A percentile compares a stretch with the other conserved stretches of the same genome.
These are phyloP conservation scores for Crocuta crocuta DNA, from an alignment of 2,113 vertebrate genomes.

Conservation along the genomic window DNA sequence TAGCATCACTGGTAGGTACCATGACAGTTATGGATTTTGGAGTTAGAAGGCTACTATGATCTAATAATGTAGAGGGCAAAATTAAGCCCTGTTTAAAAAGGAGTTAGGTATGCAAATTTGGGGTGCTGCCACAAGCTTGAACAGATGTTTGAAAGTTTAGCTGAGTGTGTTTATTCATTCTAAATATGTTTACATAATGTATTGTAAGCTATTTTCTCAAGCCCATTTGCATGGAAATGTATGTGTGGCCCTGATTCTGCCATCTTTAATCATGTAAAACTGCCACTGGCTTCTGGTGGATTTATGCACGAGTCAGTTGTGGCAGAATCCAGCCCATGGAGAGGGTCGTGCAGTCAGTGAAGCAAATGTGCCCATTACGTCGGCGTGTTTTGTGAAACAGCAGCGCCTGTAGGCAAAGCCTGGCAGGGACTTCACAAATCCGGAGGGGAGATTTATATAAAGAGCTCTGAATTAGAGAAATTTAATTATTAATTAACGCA, in stretches of 20 bases:
- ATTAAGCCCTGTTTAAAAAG: conserved; percentile 46
- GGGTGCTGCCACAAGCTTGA: conserved; percentile 37
- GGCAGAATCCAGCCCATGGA: neutral
- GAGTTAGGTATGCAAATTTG: conserved; percentile 68
- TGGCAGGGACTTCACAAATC: neutral
- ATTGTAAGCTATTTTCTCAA: conserved; percentile 67
- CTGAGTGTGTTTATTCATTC: conserved; percentile 72
- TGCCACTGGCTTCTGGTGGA: conserved; percentile 64
- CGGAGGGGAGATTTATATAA: neutral
- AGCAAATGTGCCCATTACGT: neutral
- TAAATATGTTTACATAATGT: conserved; percentile 79
- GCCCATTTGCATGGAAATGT: conserved; percentile 75
- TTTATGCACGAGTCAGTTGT: neutral
- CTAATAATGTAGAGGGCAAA: conserved; percentile 59
- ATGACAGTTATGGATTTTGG: neutral
- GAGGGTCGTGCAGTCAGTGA: neutral
- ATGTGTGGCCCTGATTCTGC: conserved; percentile 66
- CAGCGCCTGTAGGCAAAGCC: fast-evolving
- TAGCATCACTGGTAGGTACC: neutral
- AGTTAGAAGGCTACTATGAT: conserved; percentile 39
- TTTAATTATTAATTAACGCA: neutral
- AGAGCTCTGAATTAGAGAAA: neutral
- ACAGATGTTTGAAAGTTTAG: conserved; percentile 80
- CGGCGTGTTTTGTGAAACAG: neutral
- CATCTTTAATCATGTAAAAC: conserved; percentile 74